Evolutionary conservation across 53 echinoderm and acorn worm genomes (phyloP).

Genomic region (Apostichopus leukothele): DNA sequence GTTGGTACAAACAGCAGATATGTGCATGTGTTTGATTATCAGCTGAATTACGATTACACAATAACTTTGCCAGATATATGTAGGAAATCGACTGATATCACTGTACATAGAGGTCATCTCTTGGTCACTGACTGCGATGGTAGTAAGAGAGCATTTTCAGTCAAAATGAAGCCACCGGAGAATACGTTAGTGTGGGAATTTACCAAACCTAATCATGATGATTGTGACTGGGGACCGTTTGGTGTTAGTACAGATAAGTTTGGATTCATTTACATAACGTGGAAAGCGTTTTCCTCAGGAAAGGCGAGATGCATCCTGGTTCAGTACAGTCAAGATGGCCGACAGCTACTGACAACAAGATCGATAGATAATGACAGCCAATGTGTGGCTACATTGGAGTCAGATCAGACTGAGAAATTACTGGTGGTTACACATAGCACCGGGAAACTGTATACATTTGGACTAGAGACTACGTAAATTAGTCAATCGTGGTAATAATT

Average conservation of each 20-base stretch:
- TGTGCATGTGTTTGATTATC: slow-evolving; percentile 21
- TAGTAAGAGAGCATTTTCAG: neutral
- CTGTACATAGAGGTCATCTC: neutral
- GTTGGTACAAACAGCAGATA: slow-evolving; percentile 11
- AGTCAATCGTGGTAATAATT: no score
- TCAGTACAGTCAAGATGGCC: neutral
- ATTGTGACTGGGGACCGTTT: neutral
- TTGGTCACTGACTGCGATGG: neutral
- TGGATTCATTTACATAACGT: slow-evolving; percentile 16
- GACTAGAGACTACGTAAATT: no score
- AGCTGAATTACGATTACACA: slow-evolving; percentile 21
- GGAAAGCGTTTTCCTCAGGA: neutral
- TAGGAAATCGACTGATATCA: neutral
- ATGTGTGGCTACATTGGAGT: neutral
- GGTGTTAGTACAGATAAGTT: slow-evolving; percentile 4
- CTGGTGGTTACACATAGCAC: neutral
- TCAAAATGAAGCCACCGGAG: neutral
- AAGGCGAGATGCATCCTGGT: neutral
- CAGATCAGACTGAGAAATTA: neutral
- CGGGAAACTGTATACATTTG: neutral
- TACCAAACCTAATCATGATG: neutral
- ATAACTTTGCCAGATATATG: neutral
- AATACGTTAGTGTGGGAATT: neutral
- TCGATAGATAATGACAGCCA: neutral
- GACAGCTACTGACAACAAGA: neutral